Evolutionary conservation across 2,113 vertebrate species (phyloP), one percentile per base, ranked within the genome.

Genomic region (Corythoichthys haematopterus): DNA sequence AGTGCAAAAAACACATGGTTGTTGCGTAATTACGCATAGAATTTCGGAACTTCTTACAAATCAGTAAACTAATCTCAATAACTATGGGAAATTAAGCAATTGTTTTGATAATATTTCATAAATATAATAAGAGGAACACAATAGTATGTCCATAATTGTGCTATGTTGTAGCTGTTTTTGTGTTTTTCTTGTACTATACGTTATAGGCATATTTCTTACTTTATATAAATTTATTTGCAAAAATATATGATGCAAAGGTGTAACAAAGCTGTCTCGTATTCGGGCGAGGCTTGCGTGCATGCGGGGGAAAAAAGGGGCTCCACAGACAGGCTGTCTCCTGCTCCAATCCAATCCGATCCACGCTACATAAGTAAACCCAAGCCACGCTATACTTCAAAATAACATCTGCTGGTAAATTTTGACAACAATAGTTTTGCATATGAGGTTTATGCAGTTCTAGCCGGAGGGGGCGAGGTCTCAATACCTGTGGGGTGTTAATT

Each of bases 331-430:
- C 57, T 70, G 67, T 73, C 74, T 73, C 66, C 13, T 81, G 69
- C 55, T 68, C 74, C 43, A 62, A 46, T 62, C 74, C 43, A 62
- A 33, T 62, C 40, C 2, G 40, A 43, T 43, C 60, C 60, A 62
- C 60, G 60, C 43, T 13, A 62, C 60, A 46, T 46, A 45, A 28
- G 40, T 72, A 84, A 74, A 90, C 88, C 90, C 92, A 92, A 91
- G 91, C 91, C 87, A 93, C 86, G 92, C 92, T 85, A 83, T 80
- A 28, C 20, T 84, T 88, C 83, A 74, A 84, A 72, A 78, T 66
- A 88, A 85, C 92, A 92, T 91, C 89, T 92, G 91, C 69, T 86
- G 68, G 51, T 80, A 79, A 56, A 88, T 82, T 85, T 66, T 73
- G 70, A 86, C 76, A 89, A 90, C 90, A 91, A 89, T 85, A 87